Conservation (phyloP, 2,113 vertebrate species). For the Hyaena hyaena region DNA sequence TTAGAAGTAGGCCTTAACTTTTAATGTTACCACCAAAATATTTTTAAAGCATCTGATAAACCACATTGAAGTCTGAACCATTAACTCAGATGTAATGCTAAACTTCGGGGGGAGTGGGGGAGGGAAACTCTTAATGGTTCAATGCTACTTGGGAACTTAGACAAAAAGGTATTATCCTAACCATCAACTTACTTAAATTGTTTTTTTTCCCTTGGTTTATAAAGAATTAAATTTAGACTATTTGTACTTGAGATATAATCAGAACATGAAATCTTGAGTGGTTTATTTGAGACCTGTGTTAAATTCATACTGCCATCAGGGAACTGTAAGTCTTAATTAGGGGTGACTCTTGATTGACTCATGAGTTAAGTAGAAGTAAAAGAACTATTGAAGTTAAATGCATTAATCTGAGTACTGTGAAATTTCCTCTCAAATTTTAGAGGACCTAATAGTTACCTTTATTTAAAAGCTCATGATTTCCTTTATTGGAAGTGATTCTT, state of each 20-base stretch:
- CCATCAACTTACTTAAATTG: slow-evolving; percentile 62
- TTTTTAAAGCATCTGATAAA: slow-evolving; percentile 29
- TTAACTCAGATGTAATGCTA: slow-evolving; percentile 1
- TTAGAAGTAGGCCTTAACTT: background rate
- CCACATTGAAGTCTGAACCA: background rate
- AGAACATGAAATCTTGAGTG: slow-evolving; percentile 58
- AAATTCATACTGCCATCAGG: slow-evolving; percentile 53
- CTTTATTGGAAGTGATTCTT: background rate
- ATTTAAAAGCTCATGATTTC: slow-evolving; percentile 11
- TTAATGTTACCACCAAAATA: background rate
- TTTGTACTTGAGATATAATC: slow-evolving; percentile 50
- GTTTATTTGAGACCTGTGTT: slow-evolving; percentile 48
- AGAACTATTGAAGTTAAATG: slow-evolving; percentile 46
- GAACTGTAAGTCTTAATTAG: slow-evolving; percentile 55
- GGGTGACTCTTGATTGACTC: slow-evolving; percentile 44
- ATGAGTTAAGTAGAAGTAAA: slow-evolving; percentile 37
- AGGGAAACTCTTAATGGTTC: background rate
- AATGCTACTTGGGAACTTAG: background rate
- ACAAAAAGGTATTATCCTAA: slow-evolving; percentile 30
- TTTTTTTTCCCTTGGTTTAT: slow-evolving; percentile 43
- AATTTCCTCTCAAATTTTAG: slow-evolving; percentile 39
- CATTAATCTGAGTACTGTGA: background rate
- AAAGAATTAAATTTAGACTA: slow-evolving; percentile 60
- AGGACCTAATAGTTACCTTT: slow-evolving; percentile 1
- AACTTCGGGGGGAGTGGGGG: background rate